These are phyloP conservation scores for Bombus pascuorum DNA, from an alignment of 1,140 invertebrate species.

Conservation along the genomic window DNA sequence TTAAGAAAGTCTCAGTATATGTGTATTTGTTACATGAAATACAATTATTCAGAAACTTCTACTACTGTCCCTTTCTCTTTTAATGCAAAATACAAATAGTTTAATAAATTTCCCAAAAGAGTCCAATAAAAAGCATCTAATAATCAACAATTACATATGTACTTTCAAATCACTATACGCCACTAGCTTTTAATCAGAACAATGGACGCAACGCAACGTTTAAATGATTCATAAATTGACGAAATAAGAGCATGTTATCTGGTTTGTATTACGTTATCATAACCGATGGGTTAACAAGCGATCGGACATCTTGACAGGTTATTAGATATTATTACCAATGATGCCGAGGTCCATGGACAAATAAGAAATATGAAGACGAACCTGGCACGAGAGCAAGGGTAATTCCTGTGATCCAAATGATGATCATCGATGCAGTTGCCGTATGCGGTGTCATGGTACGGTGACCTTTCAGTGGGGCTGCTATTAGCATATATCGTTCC, in stretches of 20 bases:
- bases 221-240: conserved; percentile 28
- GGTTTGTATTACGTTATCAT: conserved; percentile 25
- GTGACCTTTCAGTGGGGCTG: conserved; percentile 85
- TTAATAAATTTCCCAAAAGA: neutral
- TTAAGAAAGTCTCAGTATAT: no score
- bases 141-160: neutral
- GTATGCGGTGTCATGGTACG: conserved; percentile 83
- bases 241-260: neutral
- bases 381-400: conserved; percentile 87
- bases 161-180: neutral
- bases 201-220: neutral
- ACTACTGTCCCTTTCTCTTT: neutral
- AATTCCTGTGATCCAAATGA: conserved; percentile 87
- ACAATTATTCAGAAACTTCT: neutral
- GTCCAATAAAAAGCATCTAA: no score
- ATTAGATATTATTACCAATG: conserved; percentile 37
- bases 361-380: conserved; percentile 65
- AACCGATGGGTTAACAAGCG: conserved; percentile 7
- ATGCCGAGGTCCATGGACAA: neutral
- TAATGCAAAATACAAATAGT: neutral
- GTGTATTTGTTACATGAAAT: no score
- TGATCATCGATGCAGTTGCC: conserved; percentile 82
- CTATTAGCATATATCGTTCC: conserved; percentile 89
- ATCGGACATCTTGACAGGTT: conserved; percentile 24
- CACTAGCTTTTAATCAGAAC: neutral